These are phyloP conservation scores for Apis florea DNA, from an alignment of 1,140 invertebrate genomes.

Conservation along the genomic window DNA sequence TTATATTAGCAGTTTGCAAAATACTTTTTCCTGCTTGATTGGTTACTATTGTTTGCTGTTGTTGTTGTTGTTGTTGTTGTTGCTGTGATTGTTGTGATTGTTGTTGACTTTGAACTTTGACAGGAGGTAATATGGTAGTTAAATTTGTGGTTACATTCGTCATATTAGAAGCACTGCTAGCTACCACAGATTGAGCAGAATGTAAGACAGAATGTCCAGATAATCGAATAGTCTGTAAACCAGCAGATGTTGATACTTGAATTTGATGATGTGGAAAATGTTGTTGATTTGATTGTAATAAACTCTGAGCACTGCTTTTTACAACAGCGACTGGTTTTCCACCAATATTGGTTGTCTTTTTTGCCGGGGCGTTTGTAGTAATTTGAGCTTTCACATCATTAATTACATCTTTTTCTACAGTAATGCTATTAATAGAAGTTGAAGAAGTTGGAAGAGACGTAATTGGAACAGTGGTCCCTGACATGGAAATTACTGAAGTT, in stretches of 20 bases:
- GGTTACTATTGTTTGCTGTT: slow-evolving; percentile 68
- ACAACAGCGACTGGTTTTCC: slow-evolving; percentile 77
- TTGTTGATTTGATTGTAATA: slow-evolving; percentile 78
- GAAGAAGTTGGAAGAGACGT: slow-evolving; percentile 49
- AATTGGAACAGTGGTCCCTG: slow-evolving; percentile 40
- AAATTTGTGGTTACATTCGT: slow-evolving; percentile 63
- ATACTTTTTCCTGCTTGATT: slow-evolving; percentile 78
- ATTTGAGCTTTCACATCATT: slow-evolving; percentile 52
- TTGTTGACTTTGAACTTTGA: slow-evolving; percentile 72
- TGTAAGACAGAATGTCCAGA: slow-evolving; percentile 79
- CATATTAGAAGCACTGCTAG: slow-evolving; percentile 52
- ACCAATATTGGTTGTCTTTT: slow-evolving; percentile 65
- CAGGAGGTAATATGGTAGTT: slow-evolving; percentile 73
- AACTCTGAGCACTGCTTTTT: slow-evolving; percentile 76
- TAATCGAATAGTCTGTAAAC: slow-evolving; percentile 81
- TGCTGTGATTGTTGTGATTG: slow-evolving; percentile 66
- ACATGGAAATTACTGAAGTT: slow-evolving; percentile 35
- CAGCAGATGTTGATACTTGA: slow-evolving; percentile 79
- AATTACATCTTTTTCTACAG: slow-evolving; percentile 43
- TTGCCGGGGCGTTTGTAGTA: slow-evolving; percentile 57
- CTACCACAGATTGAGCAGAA: slow-evolving; percentile 68
- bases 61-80: slow-evolving; percentile 57
- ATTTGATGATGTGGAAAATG: slow-evolving; percentile 79
- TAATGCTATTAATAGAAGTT: slow-evolving; percentile 24
- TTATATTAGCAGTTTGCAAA: slow-evolving; percentile 75